A percentile compares a stretch with the other conserved stretches of the same genome.
These are phyloP conservation scores for Zhuqinia jingwanae DNA, from an alignment of 2,888 invertebrate species.

Conservation along the genomic window DNA sequence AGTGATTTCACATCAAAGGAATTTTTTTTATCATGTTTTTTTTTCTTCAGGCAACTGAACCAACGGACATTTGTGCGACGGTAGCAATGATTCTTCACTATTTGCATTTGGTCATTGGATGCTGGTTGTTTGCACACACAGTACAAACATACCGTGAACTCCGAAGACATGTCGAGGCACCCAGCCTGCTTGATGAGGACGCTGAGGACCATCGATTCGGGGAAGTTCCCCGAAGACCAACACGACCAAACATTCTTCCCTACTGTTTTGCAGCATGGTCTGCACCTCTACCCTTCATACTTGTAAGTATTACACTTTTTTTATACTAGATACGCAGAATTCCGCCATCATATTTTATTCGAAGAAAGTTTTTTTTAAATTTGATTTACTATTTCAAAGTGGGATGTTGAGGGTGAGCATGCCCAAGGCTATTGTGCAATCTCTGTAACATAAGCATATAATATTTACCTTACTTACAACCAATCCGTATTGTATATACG, in stretches of 20 bases:
- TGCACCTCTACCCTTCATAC: constrained; percentile 85
- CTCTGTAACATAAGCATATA: too few species aligned
- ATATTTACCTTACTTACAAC: too few species aligned
- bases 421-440: background rate
- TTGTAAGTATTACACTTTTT: constrained; percentile 83
- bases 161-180: constrained; percentile 80
- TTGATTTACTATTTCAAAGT: constrained; percentile 62
- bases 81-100: constrained; percentile 87
- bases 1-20: background rate
- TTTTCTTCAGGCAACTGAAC: constrained; percentile 84
- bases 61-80: constrained; percentile 85
- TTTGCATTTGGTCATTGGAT: constrained; percentile 86
- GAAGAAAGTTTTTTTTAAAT: constrained; percentile 58
- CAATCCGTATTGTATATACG: background rate
- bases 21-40: background rate
- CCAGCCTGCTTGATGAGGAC: constrained; percentile 71
- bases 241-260: constrained; percentile 73
- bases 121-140: constrained; percentile 85
- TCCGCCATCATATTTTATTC: background rate
- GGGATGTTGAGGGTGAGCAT: constrained; percentile 17
- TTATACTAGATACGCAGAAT: constrained; percentile 17
- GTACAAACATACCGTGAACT: constrained; percentile 85
- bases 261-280: constrained; percentile 85
- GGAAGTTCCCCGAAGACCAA: constrained; percentile 81
- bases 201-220: constrained; percentile 81